phyloP scores from a whole-genome alignment of 2,797 vertebrate genomes.

The Diglossa cyanea region DNA sequence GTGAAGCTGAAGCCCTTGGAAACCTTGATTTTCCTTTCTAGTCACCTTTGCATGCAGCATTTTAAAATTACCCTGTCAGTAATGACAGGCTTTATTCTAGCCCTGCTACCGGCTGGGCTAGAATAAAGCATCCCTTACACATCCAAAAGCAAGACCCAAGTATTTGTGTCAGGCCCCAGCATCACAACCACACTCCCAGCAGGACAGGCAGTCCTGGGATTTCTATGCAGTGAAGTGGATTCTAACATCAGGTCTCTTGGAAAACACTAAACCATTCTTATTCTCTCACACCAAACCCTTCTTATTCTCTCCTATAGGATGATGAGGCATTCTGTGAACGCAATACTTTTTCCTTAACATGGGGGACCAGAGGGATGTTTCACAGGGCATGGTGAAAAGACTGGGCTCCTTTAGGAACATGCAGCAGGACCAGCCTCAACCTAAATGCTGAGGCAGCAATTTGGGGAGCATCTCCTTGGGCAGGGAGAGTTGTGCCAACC shows the following conservation, averaged over 20 bases:
- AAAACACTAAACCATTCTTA: background rate
- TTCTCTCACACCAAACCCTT: background rate
- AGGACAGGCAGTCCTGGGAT: background rate
- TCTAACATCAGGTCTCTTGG: background rate
- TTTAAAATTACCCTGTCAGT: background rate
- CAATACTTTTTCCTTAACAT: background rate
- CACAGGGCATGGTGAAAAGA: background rate
- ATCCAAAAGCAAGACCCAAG: background rate
- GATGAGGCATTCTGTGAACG: background rate
- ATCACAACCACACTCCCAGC: background rate
- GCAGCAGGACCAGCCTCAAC: background rate
- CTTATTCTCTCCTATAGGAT: background rate
- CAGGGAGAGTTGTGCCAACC: background rate
- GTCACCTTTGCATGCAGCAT: background rate
- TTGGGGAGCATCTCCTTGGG: background rate
- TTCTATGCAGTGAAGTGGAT: background rate
- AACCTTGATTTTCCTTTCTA: background rate
- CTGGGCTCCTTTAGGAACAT: background rate
- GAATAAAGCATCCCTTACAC: background rate
- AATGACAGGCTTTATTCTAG: background rate
- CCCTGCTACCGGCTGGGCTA: background rate
- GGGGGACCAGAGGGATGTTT: background rate
- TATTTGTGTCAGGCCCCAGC: background rate
- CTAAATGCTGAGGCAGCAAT: background rate
- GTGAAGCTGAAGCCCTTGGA: background rate